Conservation (phyloP, 1,140 invertebrate genomes). For the Calephelis nemesis region DNA sequence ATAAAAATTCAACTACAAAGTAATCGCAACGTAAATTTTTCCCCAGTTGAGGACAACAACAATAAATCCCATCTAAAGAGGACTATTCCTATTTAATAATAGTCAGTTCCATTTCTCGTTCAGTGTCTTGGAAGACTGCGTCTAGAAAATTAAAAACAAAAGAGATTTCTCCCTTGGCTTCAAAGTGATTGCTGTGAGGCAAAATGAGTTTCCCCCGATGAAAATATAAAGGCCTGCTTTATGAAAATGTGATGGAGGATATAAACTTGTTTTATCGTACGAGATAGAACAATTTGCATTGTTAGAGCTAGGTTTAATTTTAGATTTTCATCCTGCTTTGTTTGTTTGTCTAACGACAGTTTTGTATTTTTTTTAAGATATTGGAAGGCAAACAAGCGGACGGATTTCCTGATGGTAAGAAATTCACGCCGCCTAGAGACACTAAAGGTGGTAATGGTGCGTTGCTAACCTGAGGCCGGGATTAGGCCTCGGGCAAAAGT, state of each 20-base stretch:
- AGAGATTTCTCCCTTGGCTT: conserved; percentile 7
- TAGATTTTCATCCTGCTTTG: background rate
- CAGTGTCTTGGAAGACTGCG: conserved; percentile 14
- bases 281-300: conserved; percentile 17
- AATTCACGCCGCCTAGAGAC: no score
- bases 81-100: conserved; percentile 8
- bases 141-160: conserved; percentile 18
- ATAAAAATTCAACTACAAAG: background rate
- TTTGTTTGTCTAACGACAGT: no score
- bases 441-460: no score
- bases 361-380: no score
- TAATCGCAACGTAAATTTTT: background rate
- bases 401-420: no score
- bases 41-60: background rate
- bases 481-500: no score
- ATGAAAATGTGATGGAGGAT: conserved; percentile 14
- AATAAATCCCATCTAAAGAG: conserved; percentile 5
- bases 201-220: conserved; percentile 14
- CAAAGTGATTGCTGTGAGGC: conserved; percentile 12
- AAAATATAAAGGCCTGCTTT: conserved; percentile 17
- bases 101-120: conserved; percentile 11
- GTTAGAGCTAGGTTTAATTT: conserved; percentile 1
- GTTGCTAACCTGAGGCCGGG: no score
- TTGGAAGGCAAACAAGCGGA: no score
- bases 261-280: conserved; percentile 10